These are phyloP conservation scores for Ciconia nigra DNA, from an alignment of 2,797 vertebrate genomes.

Conservation along the genomic window DNA sequence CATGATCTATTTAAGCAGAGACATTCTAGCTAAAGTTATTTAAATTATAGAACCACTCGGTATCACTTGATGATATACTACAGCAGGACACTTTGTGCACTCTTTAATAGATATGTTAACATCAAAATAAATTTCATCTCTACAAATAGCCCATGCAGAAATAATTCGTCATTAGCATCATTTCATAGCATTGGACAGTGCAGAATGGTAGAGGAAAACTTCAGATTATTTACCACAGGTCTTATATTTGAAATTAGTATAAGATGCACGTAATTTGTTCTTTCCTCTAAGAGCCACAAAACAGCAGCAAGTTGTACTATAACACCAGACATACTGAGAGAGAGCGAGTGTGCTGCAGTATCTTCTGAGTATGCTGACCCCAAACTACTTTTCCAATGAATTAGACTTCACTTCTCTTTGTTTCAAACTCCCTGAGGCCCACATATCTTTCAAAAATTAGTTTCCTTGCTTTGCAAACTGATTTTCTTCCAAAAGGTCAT, in stretches of 20 bases:
- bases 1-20: background rate
- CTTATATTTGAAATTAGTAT: background rate
- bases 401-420: background rate
- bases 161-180: background rate
- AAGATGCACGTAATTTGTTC: background rate
- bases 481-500: slow-evolving; percentile 39
- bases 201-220: background rate
- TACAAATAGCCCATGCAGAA: background rate
- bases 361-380: background rate
- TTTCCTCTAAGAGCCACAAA: background rate
- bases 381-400: background rate
- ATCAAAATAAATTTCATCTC: background rate
- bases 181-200: background rate
- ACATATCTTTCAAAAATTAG: slow-evolving; percentile 26
- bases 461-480: slow-evolving; percentile 14
- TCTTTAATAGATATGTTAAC: slow-evolving; percentile 2
- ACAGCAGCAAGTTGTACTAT: background rate
- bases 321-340: background rate
- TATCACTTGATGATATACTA: background rate
- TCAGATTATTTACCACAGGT: background rate
- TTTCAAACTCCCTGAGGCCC: background rate
- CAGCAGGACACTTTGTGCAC: background rate
- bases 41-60: background rate
- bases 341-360: background rate
- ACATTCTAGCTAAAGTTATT: background rate